phyloP scores from a whole-genome alignment of 2,113 vertebrate genomes.

The Calyptomena viridis region DNA sequence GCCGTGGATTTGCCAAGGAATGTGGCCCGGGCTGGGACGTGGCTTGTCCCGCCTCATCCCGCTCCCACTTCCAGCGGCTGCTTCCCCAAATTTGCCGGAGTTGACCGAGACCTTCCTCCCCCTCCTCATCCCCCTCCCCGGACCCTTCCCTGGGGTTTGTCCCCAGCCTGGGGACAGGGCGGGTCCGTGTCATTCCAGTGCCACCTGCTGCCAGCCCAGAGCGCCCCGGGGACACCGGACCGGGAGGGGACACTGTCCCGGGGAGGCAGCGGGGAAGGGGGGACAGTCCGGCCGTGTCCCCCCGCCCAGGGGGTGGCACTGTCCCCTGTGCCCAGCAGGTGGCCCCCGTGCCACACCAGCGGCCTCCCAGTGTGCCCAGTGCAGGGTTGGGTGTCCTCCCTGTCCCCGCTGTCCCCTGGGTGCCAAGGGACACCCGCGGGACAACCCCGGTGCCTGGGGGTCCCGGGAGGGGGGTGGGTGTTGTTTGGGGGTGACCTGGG shows the following conservation, averaged over 20 bases:
- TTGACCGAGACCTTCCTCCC: neutral
- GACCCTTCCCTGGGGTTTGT: neutral
- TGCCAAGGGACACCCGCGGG: neutral
- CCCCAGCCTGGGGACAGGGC: neutral
- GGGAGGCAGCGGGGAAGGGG: neutral
- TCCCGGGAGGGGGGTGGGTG: neutral
- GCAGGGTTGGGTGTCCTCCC: neutral
- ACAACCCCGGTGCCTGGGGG: neutral
- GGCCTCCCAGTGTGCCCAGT: neutral
- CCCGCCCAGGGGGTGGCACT: neutral
- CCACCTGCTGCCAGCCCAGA: neutral
- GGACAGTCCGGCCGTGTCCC: neutral
- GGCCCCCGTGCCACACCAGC: conserved; percentile 12
- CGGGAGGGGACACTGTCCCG: neutral
- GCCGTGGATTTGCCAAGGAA: accelerated
- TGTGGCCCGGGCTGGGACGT: neutral
- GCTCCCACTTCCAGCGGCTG: accelerated
- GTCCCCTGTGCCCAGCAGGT: conserved; percentile 28
- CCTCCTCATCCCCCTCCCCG: neutral
- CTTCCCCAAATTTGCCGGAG: neutral
- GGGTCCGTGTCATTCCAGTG: neutral
- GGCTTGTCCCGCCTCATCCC: neutral
- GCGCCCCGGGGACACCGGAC: neutral
- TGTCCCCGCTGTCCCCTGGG: neutral
- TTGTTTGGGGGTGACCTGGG: neutral